phyloP scores from a whole-genome alignment of 92 coral and sea anemone species.

The Zoanthus sociatus region DNA sequence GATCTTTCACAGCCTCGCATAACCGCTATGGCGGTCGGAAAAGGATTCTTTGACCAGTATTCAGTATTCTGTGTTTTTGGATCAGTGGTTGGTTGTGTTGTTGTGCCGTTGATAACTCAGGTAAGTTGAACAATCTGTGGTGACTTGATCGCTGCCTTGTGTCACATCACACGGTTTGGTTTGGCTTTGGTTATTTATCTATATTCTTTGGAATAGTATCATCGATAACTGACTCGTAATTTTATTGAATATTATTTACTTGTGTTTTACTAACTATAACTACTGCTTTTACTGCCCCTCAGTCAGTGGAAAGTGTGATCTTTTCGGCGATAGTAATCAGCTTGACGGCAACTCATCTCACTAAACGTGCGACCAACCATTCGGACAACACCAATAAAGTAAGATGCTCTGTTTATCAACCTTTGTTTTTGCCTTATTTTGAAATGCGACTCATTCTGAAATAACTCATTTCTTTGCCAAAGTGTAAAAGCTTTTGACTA shows the following conservation, averaged over 20 bases:
- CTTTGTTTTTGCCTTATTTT: not conserved
- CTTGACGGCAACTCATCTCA: conserved; percentile 95
- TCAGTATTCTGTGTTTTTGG: conserved; percentile 99
- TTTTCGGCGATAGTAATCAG: conserved; percentile 99
- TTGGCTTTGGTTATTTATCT: conserved; percentile 1
- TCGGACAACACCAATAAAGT: conserved; percentile 93
- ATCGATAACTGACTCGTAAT: conserved; percentile 22
- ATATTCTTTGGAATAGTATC: conserved; percentile 14
- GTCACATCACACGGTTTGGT: conserved; percentile 20
- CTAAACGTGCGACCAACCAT: conserved; percentile 90
- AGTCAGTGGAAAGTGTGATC: conserved; percentile 99
- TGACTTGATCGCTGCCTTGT: conserved; percentile 15
- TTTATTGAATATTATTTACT: conserved; percentile 10
- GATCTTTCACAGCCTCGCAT: conserved; percentile 62
- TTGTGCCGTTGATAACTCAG: conserved; percentile 98
- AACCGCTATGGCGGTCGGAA: conserved; percentile 99
- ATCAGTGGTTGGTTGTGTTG: conserved; percentile 99
- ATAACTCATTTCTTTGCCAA: not conserved
- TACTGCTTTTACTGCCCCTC: conserved; percentile 13
- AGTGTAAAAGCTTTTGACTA: not conserved
- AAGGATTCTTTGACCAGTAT: conserved; percentile 99
- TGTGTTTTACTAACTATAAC: conserved; percentile 4
- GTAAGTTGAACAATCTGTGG: conserved; percentile 52
- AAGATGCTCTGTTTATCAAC: conserved; percentile 20
- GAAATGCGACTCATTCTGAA: not conserved